Evolutionary conservation across 1,140 invertebrate species (phyloP), one percentile per base, ranked within the genome.

Genomic region (Neodiprion virginianus): DNA sequence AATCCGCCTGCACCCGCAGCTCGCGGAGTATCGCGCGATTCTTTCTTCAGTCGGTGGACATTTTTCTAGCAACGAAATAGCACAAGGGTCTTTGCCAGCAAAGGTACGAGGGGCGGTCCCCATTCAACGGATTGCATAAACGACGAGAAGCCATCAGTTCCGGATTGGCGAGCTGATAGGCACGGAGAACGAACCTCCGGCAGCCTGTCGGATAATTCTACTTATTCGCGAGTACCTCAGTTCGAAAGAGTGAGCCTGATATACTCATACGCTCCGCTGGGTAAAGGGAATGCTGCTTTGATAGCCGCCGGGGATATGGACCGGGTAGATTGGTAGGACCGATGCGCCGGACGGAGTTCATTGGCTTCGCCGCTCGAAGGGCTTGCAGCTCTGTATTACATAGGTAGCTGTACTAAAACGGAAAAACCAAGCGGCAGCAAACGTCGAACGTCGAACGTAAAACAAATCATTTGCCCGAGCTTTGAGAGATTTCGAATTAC

Each of bases 181-280:
- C n/a, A 40, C 28, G 28, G 53, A 61, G 81, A 80, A 84, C 79
- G 79, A 77, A 79, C 74, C 77, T 83, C 80, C 79, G 77, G 77
- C 79, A 80, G 80, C 28, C 28, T 40, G 28, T 79, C 82, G 79
- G 80, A 80, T 84, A 84, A 85, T 85, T 86, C 81, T 82, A 85
- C 81, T 82, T 84, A 80, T 81, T 85, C 80, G 81, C 83, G 81
- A 84, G 53, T 61, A 61, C 11, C n/a, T 61, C 53, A 17, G 53
- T 61, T 14, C 53, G 53, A 61, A 61, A 8, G 53, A 61, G 53
- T 61, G 53, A 61, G 53, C 53, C n/a, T 61, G 53, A 17, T 61
- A 61, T 17, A 61, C 11, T 17, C 11, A 61, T 61, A 17, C n/a
- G 53, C 53, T 61, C 53, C 11, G 53, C n/a, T 17, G 53, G 53